Evolutionary conservation across 35 echinoderm and acorn worm genomes (phyloP).

Genomic region (Ptychodera flava): DNA sequence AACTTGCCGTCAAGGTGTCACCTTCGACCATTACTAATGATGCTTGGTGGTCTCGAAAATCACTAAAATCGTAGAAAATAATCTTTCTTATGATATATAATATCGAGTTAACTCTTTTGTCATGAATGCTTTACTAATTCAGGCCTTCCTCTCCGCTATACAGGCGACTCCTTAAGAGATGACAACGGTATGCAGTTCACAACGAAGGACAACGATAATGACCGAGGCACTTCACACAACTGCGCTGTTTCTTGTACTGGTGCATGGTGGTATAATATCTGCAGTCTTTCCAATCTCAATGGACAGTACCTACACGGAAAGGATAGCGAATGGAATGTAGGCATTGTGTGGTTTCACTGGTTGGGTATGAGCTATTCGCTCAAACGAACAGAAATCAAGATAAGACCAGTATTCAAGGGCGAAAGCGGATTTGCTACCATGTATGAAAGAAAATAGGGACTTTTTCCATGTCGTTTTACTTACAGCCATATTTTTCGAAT

Average conservation of each 20-base stretch:
- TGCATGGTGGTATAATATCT: constrained; percentile 3
- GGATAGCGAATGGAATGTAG: neutral
- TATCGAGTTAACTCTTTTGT: too few relatives aligned
- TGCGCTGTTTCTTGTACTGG: neutral
- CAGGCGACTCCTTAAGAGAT: neutral
- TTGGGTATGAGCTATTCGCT: constrained; percentile 64
- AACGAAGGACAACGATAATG: constrained; percentile 6
- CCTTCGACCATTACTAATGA: too few relatives aligned
- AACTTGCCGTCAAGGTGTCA: too few relatives aligned
- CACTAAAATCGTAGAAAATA: too few relatives aligned
- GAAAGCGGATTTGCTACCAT: too few relatives aligned
- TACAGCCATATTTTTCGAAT: too few relatives aligned
- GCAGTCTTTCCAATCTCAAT: constrained; percentile 8
- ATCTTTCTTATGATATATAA: too few relatives aligned
- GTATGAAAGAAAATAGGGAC: too few relatives aligned
- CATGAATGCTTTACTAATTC: neutral
- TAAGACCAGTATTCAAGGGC: constrained; percentile 39
- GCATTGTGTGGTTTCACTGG: constrained; percentile 44
- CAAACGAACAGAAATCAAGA: constrained; percentile 53
- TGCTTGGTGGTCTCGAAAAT: too few relatives aligned
- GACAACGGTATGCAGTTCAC: neutral
- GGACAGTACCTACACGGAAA: neutral
- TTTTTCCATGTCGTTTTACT: too few relatives aligned
- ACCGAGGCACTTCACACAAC: neutral
- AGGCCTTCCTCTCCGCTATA: neutral